Percentiles rank a stretch among this genome's conserved stretches.
These are phyloP conservation scores for Petrocephalus zakoni DNA, from an alignment of 2,113 vertebrate genomes.

Conservation along the genomic window DNA sequence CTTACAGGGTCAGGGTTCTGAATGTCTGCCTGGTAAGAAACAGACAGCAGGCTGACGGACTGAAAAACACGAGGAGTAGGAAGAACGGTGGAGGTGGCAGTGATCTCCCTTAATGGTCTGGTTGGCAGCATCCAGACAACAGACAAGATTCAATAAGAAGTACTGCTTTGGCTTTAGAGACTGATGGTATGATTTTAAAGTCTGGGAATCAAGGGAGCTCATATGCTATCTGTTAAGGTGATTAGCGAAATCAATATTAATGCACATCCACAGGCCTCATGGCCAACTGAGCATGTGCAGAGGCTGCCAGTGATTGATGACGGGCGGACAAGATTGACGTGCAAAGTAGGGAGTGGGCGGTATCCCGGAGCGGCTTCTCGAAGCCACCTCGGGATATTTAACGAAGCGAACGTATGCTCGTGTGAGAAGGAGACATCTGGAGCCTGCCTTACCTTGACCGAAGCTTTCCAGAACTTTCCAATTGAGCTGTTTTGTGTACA, in stretches of 20 bases:
- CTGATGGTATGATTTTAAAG: background rate
- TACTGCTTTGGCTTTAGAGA: background rate
- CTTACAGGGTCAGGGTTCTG: background rate
- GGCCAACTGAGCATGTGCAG: background rate
- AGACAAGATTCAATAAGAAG: background rate
- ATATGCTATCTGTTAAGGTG: background rate
- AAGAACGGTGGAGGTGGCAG: background rate
- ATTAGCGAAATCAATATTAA: background rate
- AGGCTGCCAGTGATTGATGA: background rate
- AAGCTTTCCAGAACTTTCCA: background rate
- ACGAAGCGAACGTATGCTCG: background rate
- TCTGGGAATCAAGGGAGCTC: background rate
- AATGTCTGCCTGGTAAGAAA: background rate
- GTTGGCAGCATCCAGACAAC: background rate
- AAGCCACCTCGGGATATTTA: background rate
- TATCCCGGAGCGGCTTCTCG: background rate
- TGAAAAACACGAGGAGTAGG: background rate
- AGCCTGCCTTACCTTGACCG: background rate
- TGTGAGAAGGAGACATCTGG: constrained; percentile 7
- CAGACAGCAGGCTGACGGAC: background rate
- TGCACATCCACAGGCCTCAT: background rate
- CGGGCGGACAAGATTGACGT: background rate
- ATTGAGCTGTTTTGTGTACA: background rate
- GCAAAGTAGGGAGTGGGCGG: background rate
- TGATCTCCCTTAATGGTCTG: background rate